Percentiles rank a stretch among this genome's conserved stretches.
Evolutionary conservation across 2,888 invertebrate species (phyloP).

Genomic region (Synergus umbraculus): DNA sequence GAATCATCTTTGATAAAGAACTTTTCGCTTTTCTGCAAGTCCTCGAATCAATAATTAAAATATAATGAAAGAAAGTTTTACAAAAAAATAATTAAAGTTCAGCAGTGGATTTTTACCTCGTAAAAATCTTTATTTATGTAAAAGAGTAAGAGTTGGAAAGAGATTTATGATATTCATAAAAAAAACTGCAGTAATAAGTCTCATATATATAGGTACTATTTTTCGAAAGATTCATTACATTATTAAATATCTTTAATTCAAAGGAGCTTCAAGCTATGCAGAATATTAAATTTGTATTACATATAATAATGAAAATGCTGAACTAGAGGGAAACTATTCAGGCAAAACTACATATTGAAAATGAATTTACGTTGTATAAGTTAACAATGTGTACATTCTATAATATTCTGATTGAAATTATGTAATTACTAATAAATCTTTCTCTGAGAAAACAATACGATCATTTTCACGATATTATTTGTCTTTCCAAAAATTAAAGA

Average conservation of each 20-base stretch:
- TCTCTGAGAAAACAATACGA: not conserved
- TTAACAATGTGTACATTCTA: not conserved
- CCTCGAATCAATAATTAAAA: constrained; percentile 20
- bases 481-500: not conserved
- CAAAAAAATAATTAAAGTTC: constrained; percentile 26
- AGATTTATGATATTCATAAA: constrained; percentile 8
- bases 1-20: constrained; percentile 6
- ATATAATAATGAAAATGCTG: not conserved
- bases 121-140: constrained; percentile 10
- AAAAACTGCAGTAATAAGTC: not conserved
- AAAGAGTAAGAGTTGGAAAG: not conserved
- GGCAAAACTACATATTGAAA: not conserved
- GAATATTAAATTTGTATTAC: not conserved
- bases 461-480: not conserved
- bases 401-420: not conserved
- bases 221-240: not conserved
- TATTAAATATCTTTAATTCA: not conserved
- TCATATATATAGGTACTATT: not conserved
- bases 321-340: not conserved
- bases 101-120: not conserved
- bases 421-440: not conserved
- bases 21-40: not conserved
- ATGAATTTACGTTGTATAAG: not conserved
- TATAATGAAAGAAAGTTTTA: constrained; percentile 21
- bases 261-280: not conserved